Conservation (phyloP, 2,888 invertebrate species). For the Notodonta ziczac region DNA sequence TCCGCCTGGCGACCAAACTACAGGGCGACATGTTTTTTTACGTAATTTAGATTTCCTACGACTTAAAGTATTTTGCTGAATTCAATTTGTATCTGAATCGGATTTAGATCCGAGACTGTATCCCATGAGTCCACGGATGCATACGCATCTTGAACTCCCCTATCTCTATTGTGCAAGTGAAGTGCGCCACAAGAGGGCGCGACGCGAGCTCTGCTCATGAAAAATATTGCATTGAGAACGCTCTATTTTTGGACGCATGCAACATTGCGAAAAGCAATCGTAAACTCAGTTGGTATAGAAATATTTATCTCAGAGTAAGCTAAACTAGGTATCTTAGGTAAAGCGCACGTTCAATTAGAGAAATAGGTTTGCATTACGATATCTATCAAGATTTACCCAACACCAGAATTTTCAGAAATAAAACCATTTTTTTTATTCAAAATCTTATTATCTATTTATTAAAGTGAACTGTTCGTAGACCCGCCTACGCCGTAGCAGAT, state of each 20-base stretch:
- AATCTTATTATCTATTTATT: neutral
- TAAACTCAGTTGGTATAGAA: neutral
- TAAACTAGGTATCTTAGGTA: no score
- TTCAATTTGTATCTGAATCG: neutral
- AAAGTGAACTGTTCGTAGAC: slow-evolving; percentile 20
- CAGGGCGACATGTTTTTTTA: no score
- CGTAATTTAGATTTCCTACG: no score
- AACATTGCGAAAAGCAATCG: slow-evolving; percentile 21
- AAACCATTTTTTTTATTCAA: slow-evolving; percentile 27
- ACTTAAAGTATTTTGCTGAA: no score
- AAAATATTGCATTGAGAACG: slow-evolving; percentile 16
- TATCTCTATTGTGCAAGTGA: neutral
- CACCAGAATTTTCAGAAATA: neutral
- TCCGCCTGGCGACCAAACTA: no score
- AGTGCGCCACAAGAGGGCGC: slow-evolving; percentile 13
- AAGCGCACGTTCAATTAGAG: no score
- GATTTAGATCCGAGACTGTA: neutral
- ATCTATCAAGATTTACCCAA: no score
- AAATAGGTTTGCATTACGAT: no score
- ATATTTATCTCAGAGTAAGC: no score
- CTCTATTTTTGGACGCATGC: slow-evolving; percentile 21
- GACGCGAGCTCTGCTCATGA: slow-evolving; percentile 9
- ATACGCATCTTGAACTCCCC: neutral
- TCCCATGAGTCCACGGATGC: neutral
- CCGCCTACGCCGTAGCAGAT: slow-evolving; percentile 9